Conservation (phyloP, 2,888 invertebrate species). For the Melanargia galathea region DNA sequence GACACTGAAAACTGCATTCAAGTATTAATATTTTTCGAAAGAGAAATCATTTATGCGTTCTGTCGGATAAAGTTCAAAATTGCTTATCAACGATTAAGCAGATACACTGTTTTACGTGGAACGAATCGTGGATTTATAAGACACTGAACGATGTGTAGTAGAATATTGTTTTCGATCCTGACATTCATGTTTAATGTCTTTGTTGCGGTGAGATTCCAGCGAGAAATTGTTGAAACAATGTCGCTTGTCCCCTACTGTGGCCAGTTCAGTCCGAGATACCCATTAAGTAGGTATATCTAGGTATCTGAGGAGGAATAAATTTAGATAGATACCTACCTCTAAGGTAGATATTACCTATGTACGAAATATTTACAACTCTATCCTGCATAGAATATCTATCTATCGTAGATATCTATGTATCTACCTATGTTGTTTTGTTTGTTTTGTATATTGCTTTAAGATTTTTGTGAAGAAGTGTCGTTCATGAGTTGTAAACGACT, state of each 20-base stretch:
- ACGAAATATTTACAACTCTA: slow-evolving; percentile 16
- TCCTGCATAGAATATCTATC: background rate
- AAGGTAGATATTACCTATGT: background rate
- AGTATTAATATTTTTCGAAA: slow-evolving; percentile 16
- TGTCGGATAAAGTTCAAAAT: slow-evolving; percentile 23
- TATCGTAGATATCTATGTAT: background rate
- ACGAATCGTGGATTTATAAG: slow-evolving; percentile 64
- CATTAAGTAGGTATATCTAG: slow-evolving; percentile 31
- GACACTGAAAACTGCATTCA: slow-evolving; percentile 54
- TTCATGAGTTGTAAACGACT: too few species aligned
- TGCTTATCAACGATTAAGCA: slow-evolving; percentile 17
- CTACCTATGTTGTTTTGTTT: background rate
- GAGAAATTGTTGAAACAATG: slow-evolving; percentile 54
- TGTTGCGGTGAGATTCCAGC: slow-evolving; percentile 63
- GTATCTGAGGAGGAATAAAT: slow-evolving; percentile 11
- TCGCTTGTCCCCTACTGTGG: slow-evolving; percentile 33
- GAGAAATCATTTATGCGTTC: slow-evolving; percentile 12
- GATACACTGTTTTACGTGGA: slow-evolving; percentile 40
- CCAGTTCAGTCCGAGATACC: slow-evolving; percentile 36
- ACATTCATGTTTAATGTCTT: slow-evolving; percentile 73
- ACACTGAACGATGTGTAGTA: slow-evolving; percentile 65
- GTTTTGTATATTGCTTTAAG: background rate
- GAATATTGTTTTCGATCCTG: slow-evolving; percentile 72
- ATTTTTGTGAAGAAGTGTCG: background rate
- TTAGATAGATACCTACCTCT: slow-evolving; percentile 4